Evolutionary conservation across 1,140 invertebrate species (phyloP).

Genomic region (Carposina sasakii): DNA sequence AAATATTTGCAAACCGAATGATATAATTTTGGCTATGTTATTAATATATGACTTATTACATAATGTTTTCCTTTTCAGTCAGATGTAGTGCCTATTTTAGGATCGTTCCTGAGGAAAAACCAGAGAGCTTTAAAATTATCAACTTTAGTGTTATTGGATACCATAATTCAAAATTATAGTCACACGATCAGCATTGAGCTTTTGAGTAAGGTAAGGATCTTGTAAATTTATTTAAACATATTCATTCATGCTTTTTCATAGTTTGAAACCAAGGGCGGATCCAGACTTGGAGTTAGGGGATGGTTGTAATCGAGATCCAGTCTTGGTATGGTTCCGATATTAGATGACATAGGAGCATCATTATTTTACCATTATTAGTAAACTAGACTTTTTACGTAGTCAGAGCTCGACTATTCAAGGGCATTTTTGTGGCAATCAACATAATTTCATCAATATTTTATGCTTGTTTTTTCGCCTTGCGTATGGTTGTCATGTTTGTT

Average conservation of each 20-base stretch:
- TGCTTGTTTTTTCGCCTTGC: too few species aligned
- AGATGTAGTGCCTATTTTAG: slow-evolving; percentile 92
- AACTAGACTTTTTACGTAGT: too few species aligned
- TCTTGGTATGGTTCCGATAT: too few species aligned
- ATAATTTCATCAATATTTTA: too few species aligned
- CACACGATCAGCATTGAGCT: slow-evolving; percentile 79
- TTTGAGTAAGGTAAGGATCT: slow-evolving; percentile 77
- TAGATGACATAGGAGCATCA: too few species aligned
- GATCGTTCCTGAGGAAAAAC: slow-evolving; percentile 97
- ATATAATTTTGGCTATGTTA: slow-evolving; percentile 13
- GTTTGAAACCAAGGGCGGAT: too few species aligned
- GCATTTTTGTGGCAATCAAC: too few species aligned
- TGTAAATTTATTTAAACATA: neutral
- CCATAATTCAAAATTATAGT: slow-evolving; percentile 90
- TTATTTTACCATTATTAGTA: too few species aligned
- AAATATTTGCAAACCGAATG: slow-evolving; percentile 5
- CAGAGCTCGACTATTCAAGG: too few species aligned
- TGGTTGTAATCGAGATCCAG: too few species aligned
- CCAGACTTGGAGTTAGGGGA: too few species aligned
- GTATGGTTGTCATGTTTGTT: too few species aligned
- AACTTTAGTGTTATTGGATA: slow-evolving; percentile 92
- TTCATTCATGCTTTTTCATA: neutral
- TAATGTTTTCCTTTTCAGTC: slow-evolving; percentile 74
- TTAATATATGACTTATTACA: slow-evolving; percentile 13
- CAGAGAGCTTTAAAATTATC: slow-evolving; percentile 95